Evolutionary conservation across 2,113 vertebrate genomes (phyloP).

Genomic region (Phoenicopterus ruber): DNA sequence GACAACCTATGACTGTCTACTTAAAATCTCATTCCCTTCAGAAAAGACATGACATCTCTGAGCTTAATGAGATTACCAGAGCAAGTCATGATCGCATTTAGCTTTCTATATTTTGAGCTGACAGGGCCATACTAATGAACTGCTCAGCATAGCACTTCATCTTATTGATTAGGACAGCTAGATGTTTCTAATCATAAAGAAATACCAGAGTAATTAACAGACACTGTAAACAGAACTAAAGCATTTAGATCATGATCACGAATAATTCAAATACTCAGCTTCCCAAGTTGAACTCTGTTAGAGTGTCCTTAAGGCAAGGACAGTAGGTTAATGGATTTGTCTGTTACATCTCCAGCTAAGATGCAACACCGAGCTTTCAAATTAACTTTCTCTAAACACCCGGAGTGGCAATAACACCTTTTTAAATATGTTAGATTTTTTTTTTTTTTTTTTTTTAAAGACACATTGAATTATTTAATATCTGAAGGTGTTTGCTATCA

Average conservation of each 20-base stretch:
- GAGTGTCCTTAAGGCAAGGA: background rate
- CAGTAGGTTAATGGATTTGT: background rate
- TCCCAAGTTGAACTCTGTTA: background rate
- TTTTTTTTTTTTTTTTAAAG: no score
- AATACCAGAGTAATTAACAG: background rate
- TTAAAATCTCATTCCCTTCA: background rate
- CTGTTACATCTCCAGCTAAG: background rate
- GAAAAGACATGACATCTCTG: background rate
- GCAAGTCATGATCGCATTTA: background rate
- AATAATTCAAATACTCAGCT: background rate
- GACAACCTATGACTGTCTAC: background rate
- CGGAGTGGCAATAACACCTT: background rate
- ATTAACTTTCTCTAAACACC: background rate
- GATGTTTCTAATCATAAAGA: constrained; percentile 3
- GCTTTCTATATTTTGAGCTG: background rate
- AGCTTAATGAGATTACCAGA: background rate
- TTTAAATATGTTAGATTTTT: background rate
- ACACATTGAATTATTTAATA: background rate
- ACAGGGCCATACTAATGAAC: background rate
- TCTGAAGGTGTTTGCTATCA: background rate
- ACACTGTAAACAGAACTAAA: background rate
- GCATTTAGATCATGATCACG: background rate
- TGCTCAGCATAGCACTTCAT: background rate
- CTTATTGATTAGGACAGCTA: constrained; percentile 3
- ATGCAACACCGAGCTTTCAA: background rate